Evolutionary conservation across 1,140 invertebrate species (phyloP).

Genomic region (Bombus superbus): DNA sequence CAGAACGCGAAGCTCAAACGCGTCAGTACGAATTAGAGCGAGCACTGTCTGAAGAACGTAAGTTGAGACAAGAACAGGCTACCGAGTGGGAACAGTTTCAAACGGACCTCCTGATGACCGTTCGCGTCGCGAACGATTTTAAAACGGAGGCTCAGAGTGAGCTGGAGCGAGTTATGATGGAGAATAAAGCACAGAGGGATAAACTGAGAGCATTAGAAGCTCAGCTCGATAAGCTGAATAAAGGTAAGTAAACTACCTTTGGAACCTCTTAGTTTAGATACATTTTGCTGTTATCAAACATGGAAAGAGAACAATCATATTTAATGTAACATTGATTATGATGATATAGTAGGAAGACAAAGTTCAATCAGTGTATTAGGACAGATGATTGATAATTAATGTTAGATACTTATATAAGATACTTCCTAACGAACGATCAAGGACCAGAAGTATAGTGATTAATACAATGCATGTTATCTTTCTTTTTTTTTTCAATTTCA

Average conservation of each 20-base stretch:
- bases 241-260: constrained; percentile 83
- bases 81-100: constrained; percentile 97
- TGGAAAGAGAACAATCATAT: not conserved
- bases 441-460: constrained; percentile 18
- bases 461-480: constrained; percentile 45
- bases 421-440: not conserved
- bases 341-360: not conserved
- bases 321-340: not conserved
- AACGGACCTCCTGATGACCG: constrained; percentile 94
- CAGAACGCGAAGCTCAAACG: constrained; percentile 85
- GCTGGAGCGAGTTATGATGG: constrained; percentile 90
- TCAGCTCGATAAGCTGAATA: constrained; percentile 90
- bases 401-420: not conserved
- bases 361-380: not conserved
- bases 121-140: constrained; percentile 97
- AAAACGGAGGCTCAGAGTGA: constrained; percentile 94
- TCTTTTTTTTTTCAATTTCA: constrained; percentile 63
- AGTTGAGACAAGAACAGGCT: constrained; percentile 85
- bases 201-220: constrained; percentile 89
- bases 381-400: not conserved
- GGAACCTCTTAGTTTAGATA: not conserved
- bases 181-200: constrained; percentile 92
- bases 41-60: constrained; percentile 85
- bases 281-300: too few species aligned
- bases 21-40: constrained; percentile 84